phyloP scores from a whole-genome alignment of 2,113 vertebrate species.

The Thamnophis sirtalis region DNA sequence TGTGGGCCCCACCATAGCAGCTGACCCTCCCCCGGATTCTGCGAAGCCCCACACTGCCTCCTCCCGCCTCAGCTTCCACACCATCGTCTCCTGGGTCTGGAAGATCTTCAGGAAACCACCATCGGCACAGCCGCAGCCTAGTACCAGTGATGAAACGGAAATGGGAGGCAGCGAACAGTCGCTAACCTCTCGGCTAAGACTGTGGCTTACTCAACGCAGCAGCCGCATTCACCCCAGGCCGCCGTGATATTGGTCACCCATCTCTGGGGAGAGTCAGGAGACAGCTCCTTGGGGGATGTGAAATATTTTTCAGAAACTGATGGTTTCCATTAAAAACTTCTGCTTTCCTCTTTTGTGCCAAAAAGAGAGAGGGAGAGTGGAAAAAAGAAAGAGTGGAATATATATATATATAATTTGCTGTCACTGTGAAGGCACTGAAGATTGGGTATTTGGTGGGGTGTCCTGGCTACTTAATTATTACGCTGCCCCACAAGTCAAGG shows the following conservation, averaged over 20 bases:
- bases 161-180: background rate
- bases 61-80: background rate
- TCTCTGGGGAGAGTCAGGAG: background rate
- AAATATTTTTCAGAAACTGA: slow-evolving; percentile 1
- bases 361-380: background rate
- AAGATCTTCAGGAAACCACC: background rate
- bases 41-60: background rate
- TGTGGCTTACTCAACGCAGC: background rate
- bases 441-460: too few relatives aligned
- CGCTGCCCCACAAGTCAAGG: background rate
- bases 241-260: background rate
- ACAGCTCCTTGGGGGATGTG: background rate
- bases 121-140: background rate
- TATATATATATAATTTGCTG: background rate
- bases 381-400: background rate
- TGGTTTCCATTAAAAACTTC: background rate
- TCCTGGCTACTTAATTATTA: background rate
- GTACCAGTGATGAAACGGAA: background rate
- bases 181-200: background rate
- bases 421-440: background rate
- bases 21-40: background rate
- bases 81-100: background rate
- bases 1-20: too few relatives aligned
- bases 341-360: background rate
- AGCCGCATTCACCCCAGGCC: background rate